A percentile compares a stretch with the other conserved stretches of the same genome.
Evolutionary conservation across 2,888 invertebrate species (phyloP).

Genomic region (Branchipolynoe longqiensis): DNA sequence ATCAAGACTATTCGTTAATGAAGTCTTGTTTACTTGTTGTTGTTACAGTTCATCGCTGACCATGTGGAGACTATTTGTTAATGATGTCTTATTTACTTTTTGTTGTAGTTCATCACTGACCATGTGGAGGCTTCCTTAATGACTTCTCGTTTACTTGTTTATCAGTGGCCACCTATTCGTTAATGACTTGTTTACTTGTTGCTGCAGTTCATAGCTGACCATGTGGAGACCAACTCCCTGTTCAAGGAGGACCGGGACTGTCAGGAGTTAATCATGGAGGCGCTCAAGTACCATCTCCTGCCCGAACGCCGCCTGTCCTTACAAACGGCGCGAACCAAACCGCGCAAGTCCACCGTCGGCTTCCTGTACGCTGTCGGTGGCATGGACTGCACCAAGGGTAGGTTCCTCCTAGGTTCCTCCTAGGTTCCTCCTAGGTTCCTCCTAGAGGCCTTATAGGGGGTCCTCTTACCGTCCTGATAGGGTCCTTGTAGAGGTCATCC

Average conservation of each 20-base stretch:
- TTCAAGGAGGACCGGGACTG: constrained; percentile 87
- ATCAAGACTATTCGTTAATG: constrained; percentile 85
- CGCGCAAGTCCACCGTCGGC: constrained; percentile 95
- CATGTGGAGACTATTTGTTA: constrained; percentile 90
- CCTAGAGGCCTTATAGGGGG: too few species aligned
- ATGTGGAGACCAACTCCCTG: constrained; percentile 87
- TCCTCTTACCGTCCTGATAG: too few species aligned
- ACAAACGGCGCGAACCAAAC: constrained; percentile 90
- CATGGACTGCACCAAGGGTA: constrained; percentile 93
- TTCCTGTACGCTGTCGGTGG: constrained; percentile 93
- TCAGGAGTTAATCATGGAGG: constrained; percentile 95
- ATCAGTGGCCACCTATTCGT: not conserved
- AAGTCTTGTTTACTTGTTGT: not conserved
- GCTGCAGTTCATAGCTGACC: constrained; percentile 91
- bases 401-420: too few species aligned
- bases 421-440: too few species aligned
- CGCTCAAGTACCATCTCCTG: constrained; percentile 94
- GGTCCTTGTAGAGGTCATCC: too few species aligned
- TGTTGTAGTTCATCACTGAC: too few species aligned
- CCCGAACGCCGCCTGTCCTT: constrained; percentile 90
- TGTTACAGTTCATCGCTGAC: constrained; percentile 88
- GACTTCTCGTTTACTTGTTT: not conserved
- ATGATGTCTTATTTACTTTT: too few species aligned
- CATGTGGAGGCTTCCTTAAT: constrained; percentile 86
- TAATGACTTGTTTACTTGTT: not conserved